Evolutionary conservation across 2,113 vertebrate species (phyloP).

Genomic region (Helogale parvula): DNA sequence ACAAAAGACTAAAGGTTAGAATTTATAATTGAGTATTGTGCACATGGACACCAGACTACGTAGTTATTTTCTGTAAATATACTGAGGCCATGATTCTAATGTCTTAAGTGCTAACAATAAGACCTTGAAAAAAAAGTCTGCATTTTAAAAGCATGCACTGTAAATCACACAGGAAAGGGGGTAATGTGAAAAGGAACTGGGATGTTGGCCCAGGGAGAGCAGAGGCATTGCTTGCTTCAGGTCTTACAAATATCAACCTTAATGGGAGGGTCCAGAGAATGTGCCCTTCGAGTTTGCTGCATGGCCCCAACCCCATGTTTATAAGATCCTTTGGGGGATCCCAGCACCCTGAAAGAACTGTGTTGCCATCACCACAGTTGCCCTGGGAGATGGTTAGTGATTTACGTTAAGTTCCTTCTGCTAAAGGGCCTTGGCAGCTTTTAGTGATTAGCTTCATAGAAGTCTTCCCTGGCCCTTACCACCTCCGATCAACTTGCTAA

Average conservation of each 20-base stretch:
- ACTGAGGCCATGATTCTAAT: conserved; percentile 14
- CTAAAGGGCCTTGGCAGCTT: conserved; percentile 38
- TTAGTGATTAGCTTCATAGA: conserved; percentile 37
- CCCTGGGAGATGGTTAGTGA: conserved; percentile 18
- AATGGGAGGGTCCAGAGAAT: neutral
- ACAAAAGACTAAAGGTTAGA: neutral
- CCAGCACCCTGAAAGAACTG: conserved; percentile 15
- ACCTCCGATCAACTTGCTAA: neutral
- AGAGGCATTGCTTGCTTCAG: neutral
- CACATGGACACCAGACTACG: neutral
- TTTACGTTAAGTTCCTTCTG: neutral
- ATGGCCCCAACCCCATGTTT: neutral
- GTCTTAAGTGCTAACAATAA: conserved; percentile 66
- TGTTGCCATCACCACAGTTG: neutral
- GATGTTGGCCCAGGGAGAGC: neutral
- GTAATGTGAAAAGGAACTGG: neutral
- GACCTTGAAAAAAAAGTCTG: conserved; percentile 54
- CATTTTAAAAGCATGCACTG: conserved; percentile 61
- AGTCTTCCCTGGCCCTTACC: neutral
- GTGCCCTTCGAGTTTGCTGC: neutral
- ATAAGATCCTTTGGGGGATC: conserved; percentile 32
- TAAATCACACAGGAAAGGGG: conserved; percentile 55
- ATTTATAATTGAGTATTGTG: neutral
- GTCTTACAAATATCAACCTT: conserved; percentile 35
- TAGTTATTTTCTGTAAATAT: conserved; percentile 41